Conservation (phyloP, 2,113 vertebrate species). For the Halichoeres trimaculatus region DNA sequence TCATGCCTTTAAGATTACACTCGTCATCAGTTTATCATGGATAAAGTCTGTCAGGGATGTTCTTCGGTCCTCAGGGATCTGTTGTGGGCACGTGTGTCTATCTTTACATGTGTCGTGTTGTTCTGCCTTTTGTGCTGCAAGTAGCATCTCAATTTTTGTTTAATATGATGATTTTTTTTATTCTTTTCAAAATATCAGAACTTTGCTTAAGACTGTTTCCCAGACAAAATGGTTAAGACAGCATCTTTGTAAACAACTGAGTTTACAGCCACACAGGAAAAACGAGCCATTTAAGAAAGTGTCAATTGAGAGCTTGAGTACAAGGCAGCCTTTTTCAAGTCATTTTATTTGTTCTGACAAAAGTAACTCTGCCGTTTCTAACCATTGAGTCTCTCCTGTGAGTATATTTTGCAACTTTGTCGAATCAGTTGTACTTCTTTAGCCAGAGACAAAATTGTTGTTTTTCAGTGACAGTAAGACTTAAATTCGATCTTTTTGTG, state of each 20-base stretch:
- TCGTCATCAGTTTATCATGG: not conserved
- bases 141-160: not conserved
- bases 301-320: not conserved
- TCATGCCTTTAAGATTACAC: not conserved
- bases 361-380: no score
- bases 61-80: constrained; percentile 36
- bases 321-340: no score
- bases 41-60: constrained; percentile 1
- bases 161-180: not conserved
- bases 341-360: no score
- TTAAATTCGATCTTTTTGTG: no score
- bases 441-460: no score
- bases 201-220: no score
- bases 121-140: not conserved
- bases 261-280: not conserved
- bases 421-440: no score
- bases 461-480: no score
- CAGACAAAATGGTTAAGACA: no score
- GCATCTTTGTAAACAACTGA: not conserved
- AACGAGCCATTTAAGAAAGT: not conserved
- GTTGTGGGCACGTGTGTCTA: not conserved
- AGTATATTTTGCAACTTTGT: no score
- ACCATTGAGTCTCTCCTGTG: no score
- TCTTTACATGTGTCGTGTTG: not conserved
- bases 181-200: not conserved